Base-by-base conservation (phyloP, 2,888 invertebrate species). In the Machimus rusticus region DNA sequence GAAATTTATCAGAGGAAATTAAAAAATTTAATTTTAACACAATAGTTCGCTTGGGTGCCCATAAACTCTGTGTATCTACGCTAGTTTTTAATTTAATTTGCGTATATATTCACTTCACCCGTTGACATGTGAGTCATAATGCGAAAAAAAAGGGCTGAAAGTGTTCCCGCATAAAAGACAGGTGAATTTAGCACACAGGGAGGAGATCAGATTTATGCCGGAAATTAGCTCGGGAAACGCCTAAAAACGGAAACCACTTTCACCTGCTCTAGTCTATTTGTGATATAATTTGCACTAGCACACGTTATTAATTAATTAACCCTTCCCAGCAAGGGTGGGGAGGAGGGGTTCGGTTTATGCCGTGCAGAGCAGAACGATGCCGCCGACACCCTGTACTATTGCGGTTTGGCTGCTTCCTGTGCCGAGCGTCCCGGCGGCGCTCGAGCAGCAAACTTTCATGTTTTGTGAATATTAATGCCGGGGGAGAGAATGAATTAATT, bases 401-500 rank as follows among this genome's bases (percentile, higher is more conserved):
- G 46, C 23, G 79, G 79, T 79, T 31, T 5, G 5, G 28, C 4
- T 51, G 23, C 51, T 46, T 51, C 51, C 51, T 46, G 51, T 51
- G 43, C 19, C 14, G 46, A 16, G 28, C 28, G 66, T 66, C 66
- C 66, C 66, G 66, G 66, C 5, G 66, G 66, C 28, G 14, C 28
- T 51, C 46, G 23, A 79, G 14, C 79, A 51, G 51, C 51, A 79
- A 82, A 82, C 37, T 82, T 82, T 82, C 82, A 31, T 57, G 57
- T 66, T 82, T 82, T 57, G 66, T 66, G n/a, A 85, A 74, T 74
- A 85, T 85, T 74, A 43, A 85, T 85, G 23, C 23, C 74, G 28
- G 46, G 55, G 43, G 55, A n/a, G 31, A 57, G 85, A 74, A 46
- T 46, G 74, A 43, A 74, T 74, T 85, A 85, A 85, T 85, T 85